These are phyloP conservation scores for Galaxias olidus DNA, from an alignment of 2,797 vertebrate species.

Conservation along the genomic window DNA sequence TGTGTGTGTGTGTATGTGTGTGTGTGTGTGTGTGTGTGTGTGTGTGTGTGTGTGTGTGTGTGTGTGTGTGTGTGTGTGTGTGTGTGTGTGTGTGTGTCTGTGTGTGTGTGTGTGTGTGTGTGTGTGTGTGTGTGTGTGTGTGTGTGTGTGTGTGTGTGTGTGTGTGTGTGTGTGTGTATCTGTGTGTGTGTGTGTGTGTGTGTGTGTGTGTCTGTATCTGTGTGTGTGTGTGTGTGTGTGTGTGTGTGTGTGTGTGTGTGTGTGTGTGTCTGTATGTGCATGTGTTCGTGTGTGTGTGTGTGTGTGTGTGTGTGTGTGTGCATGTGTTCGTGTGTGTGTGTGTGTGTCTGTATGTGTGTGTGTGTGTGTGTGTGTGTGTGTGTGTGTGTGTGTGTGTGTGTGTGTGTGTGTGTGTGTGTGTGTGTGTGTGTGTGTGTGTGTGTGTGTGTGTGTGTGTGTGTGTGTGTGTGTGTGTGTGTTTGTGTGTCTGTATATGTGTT, in stretches of 20 bases:
- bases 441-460: not conserved
- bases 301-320: too few relatives aligned
- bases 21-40: constrained; percentile 5
- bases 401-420: constrained; percentile 14
- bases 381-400: constrained; percentile 20
- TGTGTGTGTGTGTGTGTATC: constrained; percentile 4
- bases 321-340: not conserved
- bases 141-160: constrained; percentile 16
- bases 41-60: constrained; percentile 1
- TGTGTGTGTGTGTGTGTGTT: not conserved
- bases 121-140: constrained; percentile 16
- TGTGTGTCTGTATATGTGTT: not conserved
- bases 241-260: too few relatives aligned
- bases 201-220: too few relatives aligned
- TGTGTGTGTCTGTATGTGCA: not conserved
- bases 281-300: too few relatives aligned
- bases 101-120: constrained; percentile 10
- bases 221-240: too few relatives aligned
- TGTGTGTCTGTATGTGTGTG: not conserved
- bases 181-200: not conserved
- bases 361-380: constrained; percentile 15
- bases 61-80: constrained; percentile 2
- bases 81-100: constrained; percentile 2
- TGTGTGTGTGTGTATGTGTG: constrained; percentile 8
- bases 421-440: constrained; percentile 8